Conservation (phyloP, 2,888 invertebrate species). For the Anaspis maculata region DNA sequence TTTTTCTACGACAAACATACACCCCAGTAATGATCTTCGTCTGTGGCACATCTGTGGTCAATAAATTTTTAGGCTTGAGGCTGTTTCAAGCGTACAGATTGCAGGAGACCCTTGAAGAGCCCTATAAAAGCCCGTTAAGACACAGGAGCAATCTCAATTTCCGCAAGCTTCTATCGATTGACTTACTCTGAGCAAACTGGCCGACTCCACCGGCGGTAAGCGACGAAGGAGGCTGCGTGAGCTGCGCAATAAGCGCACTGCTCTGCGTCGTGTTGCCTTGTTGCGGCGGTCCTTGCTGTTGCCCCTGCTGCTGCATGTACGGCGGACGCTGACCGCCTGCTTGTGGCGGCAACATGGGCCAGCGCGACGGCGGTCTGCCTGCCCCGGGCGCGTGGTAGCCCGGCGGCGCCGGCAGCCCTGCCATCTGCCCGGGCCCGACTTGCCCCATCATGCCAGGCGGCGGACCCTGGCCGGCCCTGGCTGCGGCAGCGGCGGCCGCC, state of each 20-base stretch:
- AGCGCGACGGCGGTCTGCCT: conserved; percentile 24
- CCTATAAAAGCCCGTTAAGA: too few species aligned
- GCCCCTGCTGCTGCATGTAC: conserved; percentile 41
- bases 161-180: too few species aligned
- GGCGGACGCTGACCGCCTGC: too few species aligned
- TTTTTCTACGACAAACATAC: too few species aligned
- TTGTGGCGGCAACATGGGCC: conserved; percentile 59
- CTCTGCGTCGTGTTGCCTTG: conserved; percentile 39
- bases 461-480: conserved; percentile 5
- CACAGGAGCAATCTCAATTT: too few species aligned
- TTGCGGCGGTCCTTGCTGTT: conserved; percentile 20
- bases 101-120: too few species aligned
- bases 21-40: too few species aligned
- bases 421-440: conserved; percentile 26
- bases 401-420: conserved; percentile 14
- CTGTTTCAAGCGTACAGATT: too few species aligned
- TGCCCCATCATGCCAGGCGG: conserved; percentile 23
- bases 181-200: conserved; percentile 44
- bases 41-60: too few species aligned
- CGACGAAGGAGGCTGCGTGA: conserved; percentile 49
- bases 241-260: conserved; percentile 51
- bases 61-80: too few species aligned
- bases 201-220: conserved; percentile 41
- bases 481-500: conserved; percentile 12
- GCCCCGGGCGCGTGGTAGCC: conserved; percentile 11